Evolutionary conservation across 2,113 vertebrate species (phyloP).

Genomic region (Microcebus ravelobensis): DNA sequence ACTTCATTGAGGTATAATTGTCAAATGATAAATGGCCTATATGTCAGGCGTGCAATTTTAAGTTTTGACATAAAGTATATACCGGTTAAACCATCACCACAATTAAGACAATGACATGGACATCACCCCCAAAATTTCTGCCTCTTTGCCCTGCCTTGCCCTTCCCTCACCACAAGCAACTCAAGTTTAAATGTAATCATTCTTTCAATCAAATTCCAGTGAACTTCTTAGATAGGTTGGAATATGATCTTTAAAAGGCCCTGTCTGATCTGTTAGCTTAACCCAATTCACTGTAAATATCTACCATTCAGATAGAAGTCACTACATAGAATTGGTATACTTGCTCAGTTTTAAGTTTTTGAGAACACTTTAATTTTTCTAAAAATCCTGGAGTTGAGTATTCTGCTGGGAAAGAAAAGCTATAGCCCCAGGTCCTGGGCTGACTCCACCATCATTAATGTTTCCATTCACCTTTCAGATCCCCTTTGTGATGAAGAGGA

Average conservation of each 20-base stretch:
- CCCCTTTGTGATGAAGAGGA: constrained; percentile 66
- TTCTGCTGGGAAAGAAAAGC: neutral
- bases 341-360: neutral
- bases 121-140: neutral
- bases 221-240: neutral
- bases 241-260: neutral
- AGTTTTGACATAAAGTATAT: neutral
- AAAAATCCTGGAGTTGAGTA: neutral
- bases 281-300: neutral
- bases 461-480: constrained; percentile 70
- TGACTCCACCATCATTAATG: neutral
- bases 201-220: neutral
- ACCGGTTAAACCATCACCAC: neutral
- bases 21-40: neutral
- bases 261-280: neutral
- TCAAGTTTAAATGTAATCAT: neutral
- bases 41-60: neutral
- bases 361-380: neutral
- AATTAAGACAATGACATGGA: neutral
- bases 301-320: neutral
- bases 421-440: fast-evolving
- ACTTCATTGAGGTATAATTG: neutral
- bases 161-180: neutral
- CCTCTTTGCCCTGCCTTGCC: neutral
- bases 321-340: neutral